These are phyloP conservation scores for Dryocosmus kuriphilus DNA, from an alignment of 2,888 invertebrate genomes.

Conservation along the genomic window DNA sequence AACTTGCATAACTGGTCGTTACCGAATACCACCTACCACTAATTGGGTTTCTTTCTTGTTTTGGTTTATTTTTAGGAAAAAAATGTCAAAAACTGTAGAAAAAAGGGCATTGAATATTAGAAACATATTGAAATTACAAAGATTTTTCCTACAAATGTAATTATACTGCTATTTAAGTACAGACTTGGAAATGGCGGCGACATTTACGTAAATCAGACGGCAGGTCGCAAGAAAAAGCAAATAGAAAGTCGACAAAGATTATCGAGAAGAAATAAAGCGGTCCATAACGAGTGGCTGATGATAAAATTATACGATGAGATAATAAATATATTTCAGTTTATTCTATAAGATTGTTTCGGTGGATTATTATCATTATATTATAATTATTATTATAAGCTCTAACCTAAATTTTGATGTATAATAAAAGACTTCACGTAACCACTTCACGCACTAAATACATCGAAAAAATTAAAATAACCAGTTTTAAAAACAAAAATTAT, in stretches of 20 bases:
- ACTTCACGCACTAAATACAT: not conserved
- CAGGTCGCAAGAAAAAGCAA: not conserved
- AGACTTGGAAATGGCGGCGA: no score
- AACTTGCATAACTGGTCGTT: conserved; percentile 10
- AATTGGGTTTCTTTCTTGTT: no score
- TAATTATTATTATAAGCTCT: not conserved
- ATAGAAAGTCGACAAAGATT: conserved; percentile 22
- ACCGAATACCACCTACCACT: no score
- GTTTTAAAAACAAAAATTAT: conserved; percentile 18
- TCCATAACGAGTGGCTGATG: not conserved
- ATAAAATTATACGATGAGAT: conserved; percentile 19
- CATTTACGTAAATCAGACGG: no score
- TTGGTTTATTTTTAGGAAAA: no score
- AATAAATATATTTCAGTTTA: not conserved
- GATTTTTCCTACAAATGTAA: no score
- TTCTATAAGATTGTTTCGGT: conserved; percentile 6
- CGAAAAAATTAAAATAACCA: not conserved
- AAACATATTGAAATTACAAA: no score
- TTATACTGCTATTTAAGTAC: no score
- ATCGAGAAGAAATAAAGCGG: conserved; percentile 1
- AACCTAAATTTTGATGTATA: not conserved
- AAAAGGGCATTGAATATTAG: no score
- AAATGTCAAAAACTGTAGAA: no score
- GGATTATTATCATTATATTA: not conserved
- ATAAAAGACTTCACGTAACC: not conserved